Evolutionary conservation across 2,113 vertebrate species (phyloP).

Genomic region (Columba janthina): DNA sequence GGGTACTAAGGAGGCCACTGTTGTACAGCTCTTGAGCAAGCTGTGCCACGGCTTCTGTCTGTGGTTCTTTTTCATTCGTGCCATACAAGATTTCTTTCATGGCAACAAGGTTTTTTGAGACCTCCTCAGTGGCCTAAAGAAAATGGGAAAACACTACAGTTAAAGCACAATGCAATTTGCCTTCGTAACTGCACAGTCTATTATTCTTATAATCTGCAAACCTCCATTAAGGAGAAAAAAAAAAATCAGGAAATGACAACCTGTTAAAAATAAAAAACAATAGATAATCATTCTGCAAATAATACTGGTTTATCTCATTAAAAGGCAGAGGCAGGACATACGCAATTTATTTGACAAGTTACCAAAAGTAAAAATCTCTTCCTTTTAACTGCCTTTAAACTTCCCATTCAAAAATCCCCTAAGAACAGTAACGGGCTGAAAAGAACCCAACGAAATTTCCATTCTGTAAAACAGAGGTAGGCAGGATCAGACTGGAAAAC

Average conservation of each 20-base stretch:
- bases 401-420: background rate
- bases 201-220: background rate
- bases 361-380: background rate
- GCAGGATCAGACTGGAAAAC: background rate
- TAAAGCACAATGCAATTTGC: background rate
- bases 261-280: background rate
- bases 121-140: conserved; percentile 91
- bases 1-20: conserved; percentile 89
- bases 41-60: conserved; percentile 93
- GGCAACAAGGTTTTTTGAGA: conserved; percentile 95
- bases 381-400: background rate
- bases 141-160: background rate
- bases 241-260: background rate
- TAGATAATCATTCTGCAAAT: background rate
- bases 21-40: conserved; percentile 95
- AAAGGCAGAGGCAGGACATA: background rate
- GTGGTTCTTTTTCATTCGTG: conserved; percentile 92
- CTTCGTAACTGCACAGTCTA: background rate
- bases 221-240: background rate
- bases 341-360: background rate
- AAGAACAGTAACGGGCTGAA: background rate
- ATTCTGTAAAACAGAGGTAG: background rate
- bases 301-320: background rate
- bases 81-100: conserved; percentile 97
- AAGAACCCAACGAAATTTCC: background rate